Evolutionary conservation across 2,797 vertebrate genomes (phyloP), one percentile per base, ranked within the genome.

Genomic region (Fundulus diaphanus): DNA sequence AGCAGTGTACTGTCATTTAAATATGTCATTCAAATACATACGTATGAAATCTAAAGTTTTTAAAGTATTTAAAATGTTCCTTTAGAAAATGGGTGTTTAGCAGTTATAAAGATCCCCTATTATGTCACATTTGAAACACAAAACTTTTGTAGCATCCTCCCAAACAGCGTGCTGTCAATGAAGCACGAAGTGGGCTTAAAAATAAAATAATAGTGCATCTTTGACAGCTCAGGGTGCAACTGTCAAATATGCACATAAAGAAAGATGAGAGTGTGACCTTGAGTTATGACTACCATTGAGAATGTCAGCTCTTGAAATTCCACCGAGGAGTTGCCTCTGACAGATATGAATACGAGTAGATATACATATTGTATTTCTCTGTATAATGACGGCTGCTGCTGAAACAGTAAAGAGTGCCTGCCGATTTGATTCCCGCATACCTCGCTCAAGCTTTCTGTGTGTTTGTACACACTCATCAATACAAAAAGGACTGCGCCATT

Each of bases 161-260:
- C 37, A 18, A 68, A 63, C 70, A 22, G 77, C 56, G 37, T 18
- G 61, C 72, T 61, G 73, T 71, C 81, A 79, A 24, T 31, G 48
- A 85, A 73, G 74, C 70, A 65, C 9, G 22, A 48, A 79, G 75
- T 40, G 3, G 70, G 77, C 71, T 35, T 72, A 76, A 3, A 68
- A 46, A 59, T 57, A 66, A 79, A 74, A 59, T 59, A 71, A 81
- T 74, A 48, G 44, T 22, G 9, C 24, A n/a, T 66, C 71, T 79
- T 57, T 81, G 83, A 88, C 88, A 88, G 83, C 31, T 82, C 63
- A 67, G 68, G 31, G 72, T 69, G 74, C 54, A 48, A 57, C 80
- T 78, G 72, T 86, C 85, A 86, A 74, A 83, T 48, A 57, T 57
- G 65, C 68, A 29, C 46, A 51, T 49, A 52, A 59, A 76, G 66